Evolutionary conservation across 2,113 vertebrate species (phyloP), one percentile per base, ranked within the genome.

Genomic region (Pithys albifrons): DNA sequence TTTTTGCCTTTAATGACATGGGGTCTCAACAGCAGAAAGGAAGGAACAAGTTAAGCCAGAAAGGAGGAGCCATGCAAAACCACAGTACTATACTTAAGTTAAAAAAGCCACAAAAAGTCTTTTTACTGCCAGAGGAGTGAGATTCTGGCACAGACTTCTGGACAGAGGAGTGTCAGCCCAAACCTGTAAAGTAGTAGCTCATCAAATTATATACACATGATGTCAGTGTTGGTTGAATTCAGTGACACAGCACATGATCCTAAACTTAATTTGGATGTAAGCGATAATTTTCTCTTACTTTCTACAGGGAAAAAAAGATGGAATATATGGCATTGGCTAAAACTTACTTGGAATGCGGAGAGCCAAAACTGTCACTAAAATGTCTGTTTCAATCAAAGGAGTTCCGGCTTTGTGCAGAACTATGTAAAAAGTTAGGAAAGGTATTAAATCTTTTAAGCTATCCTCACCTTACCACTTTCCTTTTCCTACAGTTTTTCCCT

Each of bases 371-470:
- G 20, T 97, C 98, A 24, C 95, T 98, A 19, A 98, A 98, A 93
- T 98, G 98, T 82, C 94, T 98, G 74, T 96, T 96, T 85, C 97
- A 97, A 0, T 97, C 98, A 39, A 98, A 98, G 93, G 98, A 98
- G 76, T 98, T 98, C 88, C 95, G 76, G 55, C 98, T 98, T 18
- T 98, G 97, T 57, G 98, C 97, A 77, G 97, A 98, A 54, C 89
- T 98, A 12, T 98, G 97, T 57, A 98, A 98, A 93, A 97, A 93
- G 78, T 85, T 98, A 37, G 98, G 98, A 95, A 98, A 98, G 98
- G 98, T 98, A 98, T 59, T 79, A 58, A 89, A 54, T 31, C 19
- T 20, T 70, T 24, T 48, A 33, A 51, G 39, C 14, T 64, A 15
- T 48, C n/a, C 24, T 93, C 24, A 70, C 20, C 10, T 37, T 52